Conservation (phyloP, 2,797 vertebrate species). For the Acestrorhynchus altus region DNA sequence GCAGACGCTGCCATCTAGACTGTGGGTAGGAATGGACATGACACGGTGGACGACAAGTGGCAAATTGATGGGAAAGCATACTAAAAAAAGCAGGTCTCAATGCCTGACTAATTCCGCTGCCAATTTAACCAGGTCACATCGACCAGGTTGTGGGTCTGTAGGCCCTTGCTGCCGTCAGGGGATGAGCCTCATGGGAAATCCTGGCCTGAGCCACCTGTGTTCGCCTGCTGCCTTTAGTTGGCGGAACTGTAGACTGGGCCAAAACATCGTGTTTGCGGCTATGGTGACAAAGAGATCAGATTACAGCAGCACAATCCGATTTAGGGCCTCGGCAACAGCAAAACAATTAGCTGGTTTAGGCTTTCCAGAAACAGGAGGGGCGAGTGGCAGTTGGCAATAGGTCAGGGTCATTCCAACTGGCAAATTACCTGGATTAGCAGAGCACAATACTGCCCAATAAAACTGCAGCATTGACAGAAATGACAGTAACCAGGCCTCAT, state of each 20-base stretch:
- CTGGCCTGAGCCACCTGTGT: constrained; percentile 28
- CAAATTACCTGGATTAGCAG: constrained; percentile 16
- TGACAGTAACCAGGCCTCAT: constrained; percentile 8
- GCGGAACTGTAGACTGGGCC: neutral
- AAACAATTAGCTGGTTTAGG: constrained; percentile 58
- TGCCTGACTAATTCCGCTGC: neutral
- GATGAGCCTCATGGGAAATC: constrained; percentile 31
- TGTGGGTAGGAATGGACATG: constrained; percentile 1
- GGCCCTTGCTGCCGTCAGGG: neutral
- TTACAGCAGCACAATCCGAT: constrained; percentile 55
- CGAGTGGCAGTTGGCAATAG: neutral
- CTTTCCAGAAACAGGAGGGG: constrained; percentile 34
- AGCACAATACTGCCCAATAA: constrained; percentile 12
- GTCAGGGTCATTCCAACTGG: neutral
- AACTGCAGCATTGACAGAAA: constrained; percentile 27
- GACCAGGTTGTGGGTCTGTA: constrained; percentile 21
- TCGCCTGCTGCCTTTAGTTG: constrained; percentile 39
- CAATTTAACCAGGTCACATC: constrained; percentile 9
- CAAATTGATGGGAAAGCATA: constrained; percentile 27
- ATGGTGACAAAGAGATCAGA: constrained; percentile 45
- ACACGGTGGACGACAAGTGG: constrained; percentile 19
- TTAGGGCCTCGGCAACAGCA: constrained; percentile 45
- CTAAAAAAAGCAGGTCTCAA: neutral
- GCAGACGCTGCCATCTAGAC: constrained; percentile 15
- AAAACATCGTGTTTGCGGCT: constrained; percentile 21